phyloP scores from a whole-genome alignment of 2,888 invertebrate species.

The Portevinia maculata region DNA sequence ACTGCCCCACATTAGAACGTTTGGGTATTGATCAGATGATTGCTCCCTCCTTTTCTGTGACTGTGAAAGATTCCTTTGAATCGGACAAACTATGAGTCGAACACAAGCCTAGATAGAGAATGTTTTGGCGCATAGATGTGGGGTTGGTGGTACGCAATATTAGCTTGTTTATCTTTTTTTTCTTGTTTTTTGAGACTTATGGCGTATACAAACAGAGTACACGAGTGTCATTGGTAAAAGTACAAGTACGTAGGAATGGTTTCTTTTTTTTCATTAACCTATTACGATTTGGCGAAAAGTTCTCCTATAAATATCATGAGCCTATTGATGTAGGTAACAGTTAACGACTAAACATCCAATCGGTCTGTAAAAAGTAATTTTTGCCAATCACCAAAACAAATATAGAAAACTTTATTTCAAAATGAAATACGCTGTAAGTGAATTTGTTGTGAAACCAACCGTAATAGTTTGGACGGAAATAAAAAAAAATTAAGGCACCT shows the following conservation, averaged over 20 bases:
- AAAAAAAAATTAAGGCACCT: too few relatives aligned
- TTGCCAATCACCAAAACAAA: background rate
- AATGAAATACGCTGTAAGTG: conserved; percentile 71
- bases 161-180: conserved; percentile 25
- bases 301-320: conserved; percentile 67
- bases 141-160: conserved; percentile 19
- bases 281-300: conserved; percentile 29
- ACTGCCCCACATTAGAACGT: conserved; percentile 31
- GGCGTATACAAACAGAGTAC: conserved; percentile 31
- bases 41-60: background rate
- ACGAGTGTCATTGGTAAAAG: conserved; percentile 10
- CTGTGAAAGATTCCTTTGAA: conserved; percentile 47
- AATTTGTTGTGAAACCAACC: background rate
- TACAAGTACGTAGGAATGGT: conserved; percentile 43
- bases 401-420: conserved; percentile 9
- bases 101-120: background rate
- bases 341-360: conserved; percentile 49
- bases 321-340: conserved; percentile 42
- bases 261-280: conserved; percentile 8
- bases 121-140: conserved; percentile 35
- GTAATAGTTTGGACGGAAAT: too few relatives aligned
- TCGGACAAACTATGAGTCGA: conserved; percentile 19
- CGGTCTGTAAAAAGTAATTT: conserved; percentile 16
- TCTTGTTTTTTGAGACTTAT: conserved; percentile 46
- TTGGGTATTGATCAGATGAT: conserved; percentile 1